phyloP scores from a whole-genome alignment of 2,797 vertebrate species.

The Protonibea diacanthus region DNA sequence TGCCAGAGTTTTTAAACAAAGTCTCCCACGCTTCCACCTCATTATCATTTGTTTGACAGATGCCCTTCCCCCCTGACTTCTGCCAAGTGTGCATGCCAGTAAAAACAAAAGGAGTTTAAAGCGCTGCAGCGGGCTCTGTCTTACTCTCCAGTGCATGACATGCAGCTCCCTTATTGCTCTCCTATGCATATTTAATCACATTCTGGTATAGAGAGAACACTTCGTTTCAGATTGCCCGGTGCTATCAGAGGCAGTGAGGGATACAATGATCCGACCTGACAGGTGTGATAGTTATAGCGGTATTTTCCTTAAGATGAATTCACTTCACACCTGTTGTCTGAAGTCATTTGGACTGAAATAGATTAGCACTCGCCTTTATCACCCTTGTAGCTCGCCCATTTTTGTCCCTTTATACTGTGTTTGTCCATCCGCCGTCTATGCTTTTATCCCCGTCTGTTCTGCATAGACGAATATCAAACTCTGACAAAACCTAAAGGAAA shows the following conservation, averaged over 20 bases:
- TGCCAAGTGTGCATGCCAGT: slow-evolving; percentile 19
- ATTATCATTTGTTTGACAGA: slow-evolving; percentile 46
- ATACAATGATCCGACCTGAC: slow-evolving; percentile 32
- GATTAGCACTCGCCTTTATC: slow-evolving; percentile 20
- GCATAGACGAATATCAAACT: neutral
- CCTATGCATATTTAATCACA: slow-evolving; percentile 58
- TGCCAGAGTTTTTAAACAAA: slow-evolving; percentile 40
- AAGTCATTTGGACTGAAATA: slow-evolving; percentile 40
- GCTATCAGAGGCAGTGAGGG: slow-evolving; percentile 25
- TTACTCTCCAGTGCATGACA: slow-evolving; percentile 16
- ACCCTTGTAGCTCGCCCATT: neutral
- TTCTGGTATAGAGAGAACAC: slow-evolving; percentile 17
- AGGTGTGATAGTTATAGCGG: slow-evolving; percentile 4
- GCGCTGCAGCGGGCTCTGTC: slow-evolving; percentile 19
- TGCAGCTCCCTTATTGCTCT: slow-evolving; percentile 27
- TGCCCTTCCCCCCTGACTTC: slow-evolving; percentile 15
- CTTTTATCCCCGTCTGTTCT: neutral
- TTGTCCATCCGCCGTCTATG: neutral
- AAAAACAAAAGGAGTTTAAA: slow-evolving; percentile 30
- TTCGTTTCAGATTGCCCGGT: slow-evolving; percentile 17
- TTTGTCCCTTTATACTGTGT: neutral
- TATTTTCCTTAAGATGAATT: slow-evolving; percentile 27
- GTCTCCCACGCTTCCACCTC: slow-evolving; percentile 25
- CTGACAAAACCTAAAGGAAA: neutral
- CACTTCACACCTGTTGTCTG: slow-evolving; percentile 41